phyloP scores from a whole-genome alignment of 2,888 invertebrate genomes.

The Platycheirus albimanus region DNA sequence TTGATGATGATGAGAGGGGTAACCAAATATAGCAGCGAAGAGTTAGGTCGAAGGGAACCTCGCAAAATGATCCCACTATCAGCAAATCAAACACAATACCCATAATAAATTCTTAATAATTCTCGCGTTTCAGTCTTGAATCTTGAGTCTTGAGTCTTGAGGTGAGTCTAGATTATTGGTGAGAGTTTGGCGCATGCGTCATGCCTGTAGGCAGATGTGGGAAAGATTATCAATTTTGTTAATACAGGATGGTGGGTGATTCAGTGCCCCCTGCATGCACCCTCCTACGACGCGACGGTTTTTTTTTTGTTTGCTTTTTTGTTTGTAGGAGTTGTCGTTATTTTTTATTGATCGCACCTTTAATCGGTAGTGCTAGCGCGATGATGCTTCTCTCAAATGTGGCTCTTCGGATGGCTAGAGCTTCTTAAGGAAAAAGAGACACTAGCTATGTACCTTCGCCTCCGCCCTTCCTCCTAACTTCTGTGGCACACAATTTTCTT shows the following conservation, averaged over 20 bases:
- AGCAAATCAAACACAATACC: conserved; percentile 68
- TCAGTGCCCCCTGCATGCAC: conserved; percentile 6
- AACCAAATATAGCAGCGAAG: conserved; percentile 45
- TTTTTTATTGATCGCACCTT: conserved; percentile 74
- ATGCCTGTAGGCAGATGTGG: conserved; percentile 67
- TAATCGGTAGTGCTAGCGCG: conserved; percentile 70
- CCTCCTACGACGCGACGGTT: not conserved
- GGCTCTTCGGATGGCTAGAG: not conserved
- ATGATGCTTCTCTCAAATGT: conserved; percentile 51
- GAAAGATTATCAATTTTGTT: conserved; percentile 68
- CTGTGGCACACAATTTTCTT: conserved; percentile 24
- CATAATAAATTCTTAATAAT: conserved; percentile 71
- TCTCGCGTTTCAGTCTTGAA: conserved; percentile 14
- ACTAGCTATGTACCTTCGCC: conserved; percentile 14
- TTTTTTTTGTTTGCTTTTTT: not conserved
- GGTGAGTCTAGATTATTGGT: conserved; percentile 51
- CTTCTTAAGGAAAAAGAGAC: conserved; percentile 18
- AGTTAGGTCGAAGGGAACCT: conserved; percentile 46
- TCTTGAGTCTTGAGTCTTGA: too few relatives aligned
- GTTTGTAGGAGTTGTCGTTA: conserved; percentile 55
- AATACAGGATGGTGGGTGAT: conserved; percentile 36
- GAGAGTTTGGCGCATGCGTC: conserved; percentile 72
- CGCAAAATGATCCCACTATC: conserved; percentile 63
- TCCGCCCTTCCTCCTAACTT: conserved; percentile 5
- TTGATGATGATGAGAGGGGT: conserved; percentile 49